Evolutionary conservation across 2,888 invertebrate genomes (phyloP), one percentile per base, ranked within the genome.

Genomic region (Coelopa pilipes): DNA sequence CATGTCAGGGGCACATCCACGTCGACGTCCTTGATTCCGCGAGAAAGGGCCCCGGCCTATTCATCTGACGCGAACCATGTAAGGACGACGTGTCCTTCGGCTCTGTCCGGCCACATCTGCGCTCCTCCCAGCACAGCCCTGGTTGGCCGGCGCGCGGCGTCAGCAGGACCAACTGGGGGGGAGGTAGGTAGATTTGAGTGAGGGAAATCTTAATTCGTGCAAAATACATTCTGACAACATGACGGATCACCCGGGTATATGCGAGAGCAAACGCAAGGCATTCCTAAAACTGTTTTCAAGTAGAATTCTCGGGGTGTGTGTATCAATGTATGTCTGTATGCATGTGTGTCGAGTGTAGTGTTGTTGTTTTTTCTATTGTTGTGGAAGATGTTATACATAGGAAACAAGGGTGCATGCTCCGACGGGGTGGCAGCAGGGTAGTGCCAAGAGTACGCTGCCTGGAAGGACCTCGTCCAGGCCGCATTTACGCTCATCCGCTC

Each of bases 181-280:
- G 21, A 46, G 15, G 21, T 17, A 34, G 3, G 15, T 17, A 34
- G 3, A 10, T 78, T 77, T 75, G 76, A 78, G 75, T 78, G 85
- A 84, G 86, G 85, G 83, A 79, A 87, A 87, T 87, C 86, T 87
- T 87, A 87, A 87, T 87, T 87, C 86, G 85, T 84, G 85, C 88
- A 87, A 71, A 71, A 88, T 87, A 86, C 86, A 85, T 87, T 85
- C 86, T 88, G 87, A 88, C 87, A 88, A 86, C 84, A 86, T 88
- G 87, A 88, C 87, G 87, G 87, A 88, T 88, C 88, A 88, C 87
- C 87, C 81, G 81, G 82, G 81, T 83, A 83, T 84, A 83, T 84
- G 79, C 82, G 80, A 79, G 81, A 78, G 78, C 78, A 79, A 76
- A 79, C 76, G 78, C 78, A 75, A 69, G 65, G 60, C 69, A 75